Conservation (phyloP, 2,113 vertebrate species). For the Aptenodytes patagonicus region DNA sequence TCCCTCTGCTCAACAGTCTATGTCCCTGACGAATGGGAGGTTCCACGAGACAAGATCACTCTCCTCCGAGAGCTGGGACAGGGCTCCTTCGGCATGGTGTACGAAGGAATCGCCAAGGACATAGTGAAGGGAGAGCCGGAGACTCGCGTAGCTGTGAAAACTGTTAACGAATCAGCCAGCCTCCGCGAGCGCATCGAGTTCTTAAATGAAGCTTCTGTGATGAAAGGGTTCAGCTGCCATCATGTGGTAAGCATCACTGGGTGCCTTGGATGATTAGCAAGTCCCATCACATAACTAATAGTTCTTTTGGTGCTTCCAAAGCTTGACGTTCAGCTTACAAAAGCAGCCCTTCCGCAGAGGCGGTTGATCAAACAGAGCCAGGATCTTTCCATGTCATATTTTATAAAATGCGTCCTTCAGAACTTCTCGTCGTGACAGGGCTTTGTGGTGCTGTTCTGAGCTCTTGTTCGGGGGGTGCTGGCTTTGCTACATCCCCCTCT, state of each 20-base stretch:
- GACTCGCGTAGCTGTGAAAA: conserved; percentile 91
- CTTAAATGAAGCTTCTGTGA: conserved; percentile 95
- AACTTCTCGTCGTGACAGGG: neutral
- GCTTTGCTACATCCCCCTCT: neutral
- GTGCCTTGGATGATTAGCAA: neutral
- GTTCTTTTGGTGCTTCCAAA: neutral
- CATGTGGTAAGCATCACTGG: conserved; percentile 84
- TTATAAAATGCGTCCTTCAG: neutral
- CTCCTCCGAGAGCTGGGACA: conserved; percentile 92
- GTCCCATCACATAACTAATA: neutral
- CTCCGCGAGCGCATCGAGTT: conserved; percentile 96
- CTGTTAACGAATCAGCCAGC: conserved; percentile 93
- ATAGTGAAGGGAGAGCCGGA: conserved; percentile 91
- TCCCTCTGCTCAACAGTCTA: conserved; percentile 78
- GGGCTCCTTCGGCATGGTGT: conserved; percentile 98
- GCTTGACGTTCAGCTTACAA: neutral
- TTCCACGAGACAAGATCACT: conserved; percentile 89
- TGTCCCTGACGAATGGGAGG: conserved; percentile 96
- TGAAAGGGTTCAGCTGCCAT: conserved; percentile 98
- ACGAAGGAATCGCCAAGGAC: conserved; percentile 92
- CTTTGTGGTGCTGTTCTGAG: neutral
- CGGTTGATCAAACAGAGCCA: neutral
- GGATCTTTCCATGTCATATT: rapidly evolving
- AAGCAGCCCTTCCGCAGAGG: neutral
- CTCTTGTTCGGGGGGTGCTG: rapidly evolving